Evolutionary conservation across 2,113 vertebrate genomes (phyloP), one percentile per base, ranked within the genome.

Genomic region (Gracilinanus agilis): DNA sequence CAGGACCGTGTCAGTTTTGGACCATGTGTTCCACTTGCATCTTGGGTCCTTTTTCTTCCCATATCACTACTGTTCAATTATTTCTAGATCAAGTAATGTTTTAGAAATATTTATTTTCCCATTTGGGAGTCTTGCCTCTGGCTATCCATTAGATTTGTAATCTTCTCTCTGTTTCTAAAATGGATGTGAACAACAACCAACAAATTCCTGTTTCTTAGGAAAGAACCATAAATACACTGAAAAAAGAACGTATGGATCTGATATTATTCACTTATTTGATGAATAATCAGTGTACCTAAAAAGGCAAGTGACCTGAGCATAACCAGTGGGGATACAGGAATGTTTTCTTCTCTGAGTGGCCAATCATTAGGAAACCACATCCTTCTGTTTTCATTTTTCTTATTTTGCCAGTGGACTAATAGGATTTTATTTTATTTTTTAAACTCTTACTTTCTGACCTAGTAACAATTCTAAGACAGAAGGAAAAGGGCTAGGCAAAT

Each of bases 301-400:
- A 67, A 34, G 25, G 11, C 49, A 90, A 53, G 83, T 5, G 1
- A 29, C 2, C 25, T 34, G 12, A 54, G 5, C 44, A 90, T n/a
- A 90, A 90, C 23, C 34, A 90, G 34, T 90, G 53, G 34, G 16
- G 7, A 13, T 21, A 21, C 3, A 54, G 89, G 34, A 19, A 90
- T 90, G 53, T n/a, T 75, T 75, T 23, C 53, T 34, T 90, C 67
- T 90, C 53, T 54, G 2, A 29, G 9, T 54, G 27, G 34, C 21
- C 11, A n/a, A 53, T n/a, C 27, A n/a, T n/a, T 54, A 54, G 53
- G 34, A 90, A 90, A 25, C 21, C 2, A 90, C 34, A 34, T n/a
- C n/a, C 67, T 75, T n/a, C 34, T 75, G 34, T 75, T 75, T 75
- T 75, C 34, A 54, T 90, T 90, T 90, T 90, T 54, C 89, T 90